Evolutionary conservation across 2,888 invertebrate species (phyloP), one percentile per base, ranked within the genome.

Genomic region (Hemithea aestivaria): DNA sequence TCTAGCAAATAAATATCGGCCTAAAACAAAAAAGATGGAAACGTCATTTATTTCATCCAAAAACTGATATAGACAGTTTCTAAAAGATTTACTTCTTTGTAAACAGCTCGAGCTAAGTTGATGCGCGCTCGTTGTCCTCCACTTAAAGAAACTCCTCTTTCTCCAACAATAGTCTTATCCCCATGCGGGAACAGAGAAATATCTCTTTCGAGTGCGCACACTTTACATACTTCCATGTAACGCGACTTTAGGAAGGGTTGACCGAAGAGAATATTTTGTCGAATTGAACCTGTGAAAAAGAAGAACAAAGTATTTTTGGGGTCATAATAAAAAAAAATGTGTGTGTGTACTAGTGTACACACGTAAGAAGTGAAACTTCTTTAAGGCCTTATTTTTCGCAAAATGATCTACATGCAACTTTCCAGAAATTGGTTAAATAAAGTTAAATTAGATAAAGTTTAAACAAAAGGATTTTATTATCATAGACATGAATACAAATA

Each of bases 201-300:
- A 59, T 96, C 96, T 53, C 91, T 78, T 61, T 91, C 91, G 11
- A 94, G 80, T 7, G 93, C 91, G 68, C 94, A 94, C 0, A 90
- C 91, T 61, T 89, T 91, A 20, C 96, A 82, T 9, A 91, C 92
- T 66, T 91, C 89, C 76, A 88, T 92, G 57, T 88, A 93, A 10
- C 90, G 88, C 7, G 74, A 45, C 40, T 74, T 84, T 32, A 68
- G 90, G 85, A 90, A 92, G 48, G 89, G 88, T 62, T 89, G 90
- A 0, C 97, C 98, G 69, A 99, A 98, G 0, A 97, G 73, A 53
- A 99, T 96, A 68, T 99, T 99, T 68, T 98, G 96, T 7, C 95
- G 90, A 0, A 99, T 92, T 10, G 94, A 93, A 4, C 92, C 90
- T 79, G 29, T 6, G 1, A 10, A 34, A 49, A 28, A 35, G 16